Evolutionary conservation across 2,113 vertebrate genomes (phyloP), one percentile per base, ranked within the genome.

Genomic region (Origma solitaria): DNA sequence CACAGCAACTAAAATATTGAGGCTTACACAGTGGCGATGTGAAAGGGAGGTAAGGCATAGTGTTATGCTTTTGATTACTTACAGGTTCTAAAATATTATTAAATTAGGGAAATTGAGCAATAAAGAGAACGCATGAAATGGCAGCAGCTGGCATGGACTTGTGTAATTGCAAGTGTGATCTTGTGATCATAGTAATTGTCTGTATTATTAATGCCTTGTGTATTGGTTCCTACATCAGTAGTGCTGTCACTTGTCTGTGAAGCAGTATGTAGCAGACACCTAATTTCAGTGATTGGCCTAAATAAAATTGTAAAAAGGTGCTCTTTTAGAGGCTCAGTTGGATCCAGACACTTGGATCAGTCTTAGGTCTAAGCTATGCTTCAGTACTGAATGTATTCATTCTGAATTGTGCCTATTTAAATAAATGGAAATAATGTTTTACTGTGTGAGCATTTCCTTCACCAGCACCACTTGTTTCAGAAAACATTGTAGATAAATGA

Each of bases 401-500:
- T 93, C 25, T 70, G 85, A 79, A 27, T 72, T 81, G 94, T 85
- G 37, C 65, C 64, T 82, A 18, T 90, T 40, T 65, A 82, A 96
- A 83, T 49, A 56, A 54, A n/a, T 76, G 50, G 62, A 68, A 84
- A 81, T 69, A 54, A 85, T 89, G 54, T 93, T 93, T 89, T 64
- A 92, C 24, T 54, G 4, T 68, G 45, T 79, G 40, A 81, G 11
- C 1, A 0, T 40, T 94, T 92, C 64, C 69, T 78, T 95, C 58
- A 79, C 16, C n/a, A 69, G 57, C 44, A 37, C 44, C 9, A 2
- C 60, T 94, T 86, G 18, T 62, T 56, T 94, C 58, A 60, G 42
- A 86, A 94, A 96, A 94, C 68, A 22, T 49, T 92, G 82, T 49
- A 70, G 87, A 73, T 94, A 91, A 96, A 82, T 92, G 49, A 72